Base-by-base conservation (phyloP, 2,797 vertebrate species). In the Pseudotriccus pelzelni region DNA sequence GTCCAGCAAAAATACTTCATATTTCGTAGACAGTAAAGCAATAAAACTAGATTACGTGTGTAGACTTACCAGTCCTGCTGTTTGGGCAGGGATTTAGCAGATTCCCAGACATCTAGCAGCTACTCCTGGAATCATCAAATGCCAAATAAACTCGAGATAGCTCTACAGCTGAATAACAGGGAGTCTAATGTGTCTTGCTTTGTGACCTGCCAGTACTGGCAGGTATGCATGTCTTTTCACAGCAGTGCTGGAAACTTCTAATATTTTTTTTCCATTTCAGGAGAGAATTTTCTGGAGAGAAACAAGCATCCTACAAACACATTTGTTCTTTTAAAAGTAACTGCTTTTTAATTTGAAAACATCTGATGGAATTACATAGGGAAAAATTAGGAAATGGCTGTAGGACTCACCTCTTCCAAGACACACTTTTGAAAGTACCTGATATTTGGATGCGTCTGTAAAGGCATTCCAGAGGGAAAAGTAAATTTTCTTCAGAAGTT, bases 81-180 rank as follows among this genome's bases (percentile, higher is more conserved):
- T 78, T 94, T 93, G 93, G 93, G 87, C 94, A 84, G 62, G 50
- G 55, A 55, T 93, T 90, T 94, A 75, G 72, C 79, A 93, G 94
- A 94, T 96, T 97, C 93, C 89, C 94, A 94, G 96, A 94, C 95
- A 94, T 67, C 37, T 76, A 90, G 69, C 85, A 96, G 55, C 66
- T 87, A 85, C 64, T 91, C 20, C 58, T 95, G 95, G 94, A 95
- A 94, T 75, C 14, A 0, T 8, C 49, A 94, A 80, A 77, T 80
- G 89, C 91, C 94, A 89, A 50, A 86, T 86, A 84, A 85, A 93
- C 50, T 94, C 0, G 1, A 84, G 39, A 83, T 87, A 85, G 14
- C 32, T 87, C 49, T 85, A 53, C 75, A 86, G 76, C 66, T 86
- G 76, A 87, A 2, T 77, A 94, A 67, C 46, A 74, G 72, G 30